Evolutionary conservation across 2,888 invertebrate species (phyloP), one percentile per base, ranked within the genome.

Genomic region (Protula sp.): DNA sequence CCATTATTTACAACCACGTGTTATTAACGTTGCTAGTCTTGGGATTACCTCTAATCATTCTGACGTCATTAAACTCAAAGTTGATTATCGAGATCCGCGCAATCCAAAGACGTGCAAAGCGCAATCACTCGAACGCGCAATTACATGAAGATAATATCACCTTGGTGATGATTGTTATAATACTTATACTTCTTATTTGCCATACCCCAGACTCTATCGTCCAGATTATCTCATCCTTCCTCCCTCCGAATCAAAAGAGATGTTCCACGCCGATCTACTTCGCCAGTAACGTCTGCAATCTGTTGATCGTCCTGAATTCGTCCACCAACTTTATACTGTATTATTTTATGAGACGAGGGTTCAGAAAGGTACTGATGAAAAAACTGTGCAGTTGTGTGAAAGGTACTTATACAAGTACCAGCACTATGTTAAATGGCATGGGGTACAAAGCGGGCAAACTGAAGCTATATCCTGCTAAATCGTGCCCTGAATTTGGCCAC

Each of bases 301-400:
- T 65, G 26, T 52, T 65, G 29, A 52, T 65, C 22, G 22, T 65
- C 1, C 22, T 54, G 29, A 65, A 65, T 54, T 63, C 65, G 2
- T 61, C 63, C 22, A 61, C 56, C 3, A 61, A 65, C 45, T 65
- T 65, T 30, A 47, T 65, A 9, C 52, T 65, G 31, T 65, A 65
- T 50, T 65, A 63, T 24, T 24, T 61, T 24, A 59, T 61, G 38
- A 28, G 65, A 30, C 51, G 51, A 48, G 30, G 63, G 1, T 65
- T 61, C 48, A 30, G 64, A n/a, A 28, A 24, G 38, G 58, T 57
- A n/a, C 56, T 63, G 9, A 28, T 58, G 38, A 55, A 30, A n/a
- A 47, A 47, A 27, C 28, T 61, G 28, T 55, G 58, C 55, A 50
- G 58, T 38, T 38, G 45, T 9, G 9, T 9, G 45, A 38, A 38